These are phyloP conservation scores for Scaptomyza caliginosa DNA, from an alignment of 2,888 invertebrate species.

Conservation along the genomic window DNA sequence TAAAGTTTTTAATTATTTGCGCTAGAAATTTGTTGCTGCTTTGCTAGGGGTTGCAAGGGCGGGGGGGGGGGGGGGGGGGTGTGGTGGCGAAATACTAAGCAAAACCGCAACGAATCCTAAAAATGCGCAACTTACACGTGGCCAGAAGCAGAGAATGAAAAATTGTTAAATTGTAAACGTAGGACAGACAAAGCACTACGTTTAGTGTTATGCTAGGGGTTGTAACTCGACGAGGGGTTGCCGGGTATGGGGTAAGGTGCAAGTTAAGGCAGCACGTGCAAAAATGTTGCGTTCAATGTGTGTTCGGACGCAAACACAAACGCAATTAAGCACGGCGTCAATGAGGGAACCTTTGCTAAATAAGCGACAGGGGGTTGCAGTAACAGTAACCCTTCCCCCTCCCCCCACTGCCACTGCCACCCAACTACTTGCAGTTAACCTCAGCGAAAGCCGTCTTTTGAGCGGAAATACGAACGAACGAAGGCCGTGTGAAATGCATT, in stretches of 20 bases:
- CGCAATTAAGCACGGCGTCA: conserved; percentile 79
- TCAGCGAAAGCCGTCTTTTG: conserved; percentile 41
- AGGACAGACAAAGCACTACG: conserved; percentile 19
- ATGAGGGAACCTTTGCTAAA: conserved; percentile 52
- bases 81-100: conserved; percentile 40
- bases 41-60: background rate
- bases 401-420: background rate
- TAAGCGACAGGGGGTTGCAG: background rate
- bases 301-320: conserved; percentile 69
- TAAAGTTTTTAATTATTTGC: conserved; percentile 74
- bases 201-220: conserved; percentile 25
- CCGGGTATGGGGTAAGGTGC: background rate
- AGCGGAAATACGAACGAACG: conserved; percentile 70
- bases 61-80: conserved; percentile 1
- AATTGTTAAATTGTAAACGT: conserved; percentile 57
- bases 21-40: conserved; percentile 36
- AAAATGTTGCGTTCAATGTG: conserved; percentile 72
- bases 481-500: conserved; percentile 67
- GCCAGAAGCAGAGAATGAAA: conserved; percentile 44
- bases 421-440: too few species aligned
- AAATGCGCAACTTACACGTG: conserved; percentile 63
- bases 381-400: background rate
- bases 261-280: conserved; percentile 61
- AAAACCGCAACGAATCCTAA: conserved; percentile 70
- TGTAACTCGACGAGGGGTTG: too few species aligned